Evolutionary conservation across 1,140 invertebrate species (phyloP), one percentile per base, ranked within the genome.

Genomic region (Diabrotica virgifera): DNA sequence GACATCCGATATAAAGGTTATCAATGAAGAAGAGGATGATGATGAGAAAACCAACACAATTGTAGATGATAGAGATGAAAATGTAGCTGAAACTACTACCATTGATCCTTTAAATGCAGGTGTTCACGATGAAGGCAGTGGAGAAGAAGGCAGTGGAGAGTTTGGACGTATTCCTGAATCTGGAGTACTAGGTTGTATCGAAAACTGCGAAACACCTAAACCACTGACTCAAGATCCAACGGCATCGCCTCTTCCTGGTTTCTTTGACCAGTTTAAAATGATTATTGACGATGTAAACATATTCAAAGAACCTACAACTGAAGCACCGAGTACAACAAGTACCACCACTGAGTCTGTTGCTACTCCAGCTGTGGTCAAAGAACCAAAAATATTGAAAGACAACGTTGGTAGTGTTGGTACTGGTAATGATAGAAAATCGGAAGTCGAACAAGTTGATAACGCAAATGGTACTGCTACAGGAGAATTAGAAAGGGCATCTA

Each of bases 31-130:
- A 35, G 77, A 80, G 65, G 83, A 85, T 52, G 46, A 61, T 5
- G 66, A 66, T 5, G 66, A 60, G 51, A 14, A 52, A 38, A 14
- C 36, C 7, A 72, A 70, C 46, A 79, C 85, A 75, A 84, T 87
- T 82, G 80, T 86, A 80, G 84, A 83, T 9, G 85, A 86, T 71
- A 79, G 84, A 73, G 81, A 84, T 36, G 53, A 78, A 36, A 74
- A 82, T 69, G 74, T 81, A 67, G 78, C 76, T 1, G 76, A 73
- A 13, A 77, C 76, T 35, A 68, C 80, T 63, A 82, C 79, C 70
- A 77, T 11, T 24, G 36, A 14, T 53, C 36, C 62, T 0, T 58
- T 35, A 59, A 56, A 66, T 14, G 37, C 40, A 6, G 35, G 40
- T 9, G 64, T 60, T 37, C 36, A 61, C 13, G 66, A 68, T 36